Base-by-base conservation (phyloP, 2,888 invertebrate genomes). In the Merodon equestris region DNA sequence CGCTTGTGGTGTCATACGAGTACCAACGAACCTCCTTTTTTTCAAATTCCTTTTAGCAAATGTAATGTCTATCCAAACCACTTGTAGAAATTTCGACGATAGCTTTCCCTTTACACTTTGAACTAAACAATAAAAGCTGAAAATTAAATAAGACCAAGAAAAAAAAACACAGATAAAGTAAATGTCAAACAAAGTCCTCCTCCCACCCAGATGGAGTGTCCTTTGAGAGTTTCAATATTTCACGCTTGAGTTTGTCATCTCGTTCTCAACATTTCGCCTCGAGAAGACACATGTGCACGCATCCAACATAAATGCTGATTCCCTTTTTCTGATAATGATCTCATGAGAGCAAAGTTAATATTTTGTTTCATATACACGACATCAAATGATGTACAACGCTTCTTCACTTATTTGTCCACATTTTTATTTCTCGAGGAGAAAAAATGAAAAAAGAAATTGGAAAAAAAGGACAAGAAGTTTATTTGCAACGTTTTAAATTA, bases 261-360 rank as follows among this genome's bases (percentile, higher is more conserved):
- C 17, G 42, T 12, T 19, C 44, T n/a, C 27, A 66, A 72, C 15
- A 66, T 66, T 54, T 18, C 38, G 48, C 42, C 58, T 64, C 18
- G 34, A 58, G 53, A 40, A 48, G 57, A 56, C 51, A 27, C 3
- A 7, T 27, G 7, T 7, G 27, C 3, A 27, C 2, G 27, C 27
- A 27, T 27, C 7, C 27, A 7, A n/a, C 7, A 27, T 27, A 27
- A 27, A 27, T 2, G 27, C 27, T 27, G 27, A 4, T 7, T 27
- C 27, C 27, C 54, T 68, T 9, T 34, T 45, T 75, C 68, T 63
- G 68, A 75, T 58, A 63, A 70, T 40, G 42, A 47, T 70, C 70
- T 70, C 64, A 51, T 70, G 75, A 75, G 67, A 73, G 70, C 58
- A 58, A 68, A 70, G 68, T 63, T 68, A 73, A 77, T 63, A 77